Evolutionary conservation across 1,140 invertebrate species (phyloP), one percentile per base, ranked within the genome.

Genomic region (Amyelois transitella): DNA sequence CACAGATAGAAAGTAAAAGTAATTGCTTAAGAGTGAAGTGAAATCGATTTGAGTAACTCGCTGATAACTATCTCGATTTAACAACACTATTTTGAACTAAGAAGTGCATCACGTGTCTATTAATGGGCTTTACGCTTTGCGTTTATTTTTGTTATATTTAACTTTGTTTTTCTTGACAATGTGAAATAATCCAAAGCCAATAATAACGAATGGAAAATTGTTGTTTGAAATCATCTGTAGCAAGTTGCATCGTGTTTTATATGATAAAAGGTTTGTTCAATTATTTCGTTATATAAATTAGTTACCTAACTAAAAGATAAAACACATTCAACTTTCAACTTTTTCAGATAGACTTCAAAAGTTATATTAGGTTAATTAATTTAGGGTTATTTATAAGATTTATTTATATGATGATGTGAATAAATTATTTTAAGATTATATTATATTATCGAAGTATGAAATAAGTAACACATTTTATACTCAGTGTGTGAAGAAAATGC

Each of bases 371-470:
- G 32, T 38, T 38, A 38, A 10, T 8, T 48, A 21, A 48, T 14
- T n/a, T 48, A 48, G 20, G 7, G 20, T 21, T 20, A 48, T n/a
- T n/a, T 7, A 21, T 48, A 48, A 19, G 18, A 48, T 10, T 21
- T 81, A 83, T 81, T 81, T 84, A 80, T 78, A 70, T 62, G 64
- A 20, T 20, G 8, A 66, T 75, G 68, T 77, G 65, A 68, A 73
- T 78, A 73, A 75, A 68, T 53, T 66, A 75, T 66, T 54, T n/a
- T 58, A 58, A 58, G 51, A 62, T 59, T 57, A 65, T 53, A 54
- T 38, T 50, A 60, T 21, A n/a, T 48, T 48, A 1, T 5, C 19
- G n/a, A 20, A 19, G 1, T 56, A 51, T 72, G 56, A 57, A 45
- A 61, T n/a, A n/a, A n/a, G n/a, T 61, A 14, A 38, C 32, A 38